Percentiles rank a stretch among this genome's conserved stretches.
Evolutionary conservation across 2,113 vertebrate genomes (phyloP).

Genomic region (Neopipo cinnamomea): DNA sequence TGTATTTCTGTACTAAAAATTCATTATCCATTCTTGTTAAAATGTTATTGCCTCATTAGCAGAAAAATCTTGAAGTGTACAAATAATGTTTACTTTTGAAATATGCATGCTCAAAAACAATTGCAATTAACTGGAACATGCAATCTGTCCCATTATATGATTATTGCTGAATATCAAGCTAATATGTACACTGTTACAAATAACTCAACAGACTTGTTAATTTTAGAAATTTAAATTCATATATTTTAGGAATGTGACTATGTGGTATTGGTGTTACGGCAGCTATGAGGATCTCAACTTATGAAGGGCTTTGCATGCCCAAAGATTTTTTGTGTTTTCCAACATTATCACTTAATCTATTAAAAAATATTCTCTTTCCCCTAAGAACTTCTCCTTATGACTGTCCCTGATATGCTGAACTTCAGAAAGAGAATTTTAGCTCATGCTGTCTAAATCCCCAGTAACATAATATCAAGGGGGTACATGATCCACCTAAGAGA

Average conservation of each 20-base stretch:
- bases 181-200: conserved; percentile 1
- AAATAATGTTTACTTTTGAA: conserved; percentile 27
- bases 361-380: not conserved
- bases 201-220: not conserved
- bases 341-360: not conserved
- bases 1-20: not conserved
- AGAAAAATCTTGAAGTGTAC: not conserved
- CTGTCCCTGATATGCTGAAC: not conserved
- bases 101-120: conserved; percentile 14
- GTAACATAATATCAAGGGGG: not conserved
- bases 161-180: conserved; percentile 8
- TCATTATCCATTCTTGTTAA: not conserved
- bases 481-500: not conserved
- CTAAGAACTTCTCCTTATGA: not conserved
- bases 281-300: not conserved
- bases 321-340: not conserved
- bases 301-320: not conserved
- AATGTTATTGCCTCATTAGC: conserved; percentile 13
- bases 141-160: conserved; percentile 14
- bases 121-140: conserved; percentile 28
- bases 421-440: not conserved
- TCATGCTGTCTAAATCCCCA: rapidly evolving
- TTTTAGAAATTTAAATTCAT: not conserved
- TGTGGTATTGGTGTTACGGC: not conserved
- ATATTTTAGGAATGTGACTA: not conserved